Percentiles rank a stretch among this genome's conserved stretches.
phyloP scores from a whole-genome alignment of 2,113 vertebrate species.

The Amblyopsis rosae region DNA sequence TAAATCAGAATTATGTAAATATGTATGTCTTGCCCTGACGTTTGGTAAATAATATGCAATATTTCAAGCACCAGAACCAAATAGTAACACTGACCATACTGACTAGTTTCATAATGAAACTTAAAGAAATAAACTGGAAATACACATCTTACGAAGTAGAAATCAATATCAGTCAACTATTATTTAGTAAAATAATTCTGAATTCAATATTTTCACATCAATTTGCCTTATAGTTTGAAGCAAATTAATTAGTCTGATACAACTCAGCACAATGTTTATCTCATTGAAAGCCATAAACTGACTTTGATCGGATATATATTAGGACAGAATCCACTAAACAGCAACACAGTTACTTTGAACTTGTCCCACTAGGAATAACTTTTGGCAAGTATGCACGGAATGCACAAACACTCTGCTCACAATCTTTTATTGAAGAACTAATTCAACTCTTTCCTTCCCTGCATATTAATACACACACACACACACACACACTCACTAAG shows the following conservation, averaged over 20 bases:
- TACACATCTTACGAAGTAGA: constrained; percentile 19
- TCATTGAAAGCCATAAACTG: constrained; percentile 34
- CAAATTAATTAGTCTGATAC: constrained; percentile 44
- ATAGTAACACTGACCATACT: too few species aligned
- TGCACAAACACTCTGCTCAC: constrained; percentile 48
- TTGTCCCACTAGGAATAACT: constrained; percentile 47
- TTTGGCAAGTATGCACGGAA: constrained; percentile 42
- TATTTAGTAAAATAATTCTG: constrained; percentile 46
- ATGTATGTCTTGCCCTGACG: too few species aligned
- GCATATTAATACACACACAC: constrained; percentile 49
- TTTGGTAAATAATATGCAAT: too few species aligned
- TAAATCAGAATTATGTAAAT: neutral
- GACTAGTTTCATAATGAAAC: too few species aligned
- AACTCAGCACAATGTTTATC: constrained; percentile 45
- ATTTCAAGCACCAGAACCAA: too few species aligned
- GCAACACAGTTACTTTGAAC: constrained; percentile 30
- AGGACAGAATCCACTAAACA: constrained; percentile 33
- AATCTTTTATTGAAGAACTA: constrained; percentile 50
- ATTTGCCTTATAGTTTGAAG: constrained; percentile 44
- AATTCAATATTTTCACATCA: constrained; percentile 42
- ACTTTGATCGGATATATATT: constrained; percentile 40
- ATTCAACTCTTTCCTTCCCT: constrained; percentile 50
- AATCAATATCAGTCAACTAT: constrained; percentile 61
- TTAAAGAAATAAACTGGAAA: too few species aligned
- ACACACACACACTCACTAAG: constrained; percentile 11